A percentile compares a stretch with the other conserved stretches of the same genome.
These are phyloP conservation scores for Gadus macrocephalus DNA, from an alignment of 2,113 vertebrate genomes.

Conservation along the genomic window DNA sequence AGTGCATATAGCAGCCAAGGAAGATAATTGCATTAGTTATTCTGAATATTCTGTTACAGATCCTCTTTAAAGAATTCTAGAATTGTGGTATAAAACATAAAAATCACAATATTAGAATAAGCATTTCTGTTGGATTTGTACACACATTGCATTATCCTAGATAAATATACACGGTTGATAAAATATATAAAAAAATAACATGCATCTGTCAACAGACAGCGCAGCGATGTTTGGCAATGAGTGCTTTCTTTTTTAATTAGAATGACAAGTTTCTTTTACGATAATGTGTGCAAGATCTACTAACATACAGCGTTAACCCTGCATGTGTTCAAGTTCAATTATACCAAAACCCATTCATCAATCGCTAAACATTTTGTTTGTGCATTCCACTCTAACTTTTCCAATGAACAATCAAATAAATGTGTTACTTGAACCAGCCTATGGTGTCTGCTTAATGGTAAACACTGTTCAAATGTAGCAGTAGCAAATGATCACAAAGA, in stretches of 20 bases:
- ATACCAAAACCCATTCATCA: too few relatives aligned
- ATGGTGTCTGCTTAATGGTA: too few relatives aligned
- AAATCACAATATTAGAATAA: constrained; percentile 46
- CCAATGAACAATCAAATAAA: too few relatives aligned
- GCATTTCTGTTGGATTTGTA: constrained; percentile 38
- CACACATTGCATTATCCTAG: constrained; percentile 18
- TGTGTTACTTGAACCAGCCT: too few relatives aligned
- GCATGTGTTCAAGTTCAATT: not conserved
- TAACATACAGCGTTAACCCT: not conserved
- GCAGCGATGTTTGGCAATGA: constrained; percentile 33
- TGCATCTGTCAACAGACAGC: constrained; percentile 49
- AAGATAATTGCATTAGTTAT: constrained; percentile 29
- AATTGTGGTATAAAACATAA: constrained; percentile 54
- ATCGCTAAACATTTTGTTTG: too few relatives aligned
- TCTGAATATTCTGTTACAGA: constrained; percentile 22
- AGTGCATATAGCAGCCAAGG: constrained; percentile 25
- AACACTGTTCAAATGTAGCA: too few relatives aligned
- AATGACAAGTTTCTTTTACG: constrained; percentile 26
- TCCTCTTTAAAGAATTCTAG: constrained; percentile 45
- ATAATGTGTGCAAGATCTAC: constrained; percentile 11
- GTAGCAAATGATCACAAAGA: too few relatives aligned
- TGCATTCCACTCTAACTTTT: too few relatives aligned
- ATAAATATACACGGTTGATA: constrained; percentile 38
- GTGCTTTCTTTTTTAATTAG: not conserved
- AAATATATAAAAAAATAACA: constrained; percentile 59